Evolutionary conservation across 2,113 vertebrate species (phyloP).

Genomic region (Phaetusa simplex): DNA sequence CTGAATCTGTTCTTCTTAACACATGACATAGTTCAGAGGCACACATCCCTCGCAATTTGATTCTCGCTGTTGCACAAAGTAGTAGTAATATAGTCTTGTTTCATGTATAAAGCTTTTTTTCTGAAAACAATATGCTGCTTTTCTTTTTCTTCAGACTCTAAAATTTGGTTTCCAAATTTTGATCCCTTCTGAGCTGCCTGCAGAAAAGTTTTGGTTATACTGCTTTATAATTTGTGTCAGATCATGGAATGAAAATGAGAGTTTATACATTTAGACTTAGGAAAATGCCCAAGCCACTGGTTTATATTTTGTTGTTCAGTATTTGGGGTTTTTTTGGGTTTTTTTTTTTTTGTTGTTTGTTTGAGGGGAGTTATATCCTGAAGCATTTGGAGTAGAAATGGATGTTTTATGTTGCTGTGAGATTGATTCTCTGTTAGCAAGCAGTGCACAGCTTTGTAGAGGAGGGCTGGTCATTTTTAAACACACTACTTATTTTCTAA

Average conservation of each 20-base stretch:
- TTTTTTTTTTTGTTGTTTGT: background rate
- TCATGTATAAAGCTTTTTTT: background rate
- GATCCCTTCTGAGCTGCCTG: background rate
- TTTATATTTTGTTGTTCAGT: background rate
- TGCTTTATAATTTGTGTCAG: background rate
- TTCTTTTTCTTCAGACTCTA: background rate
- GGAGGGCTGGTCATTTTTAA: background rate
- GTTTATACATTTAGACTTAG: background rate
- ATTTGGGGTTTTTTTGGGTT: too few relatives aligned
- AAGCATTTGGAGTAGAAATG: background rate
- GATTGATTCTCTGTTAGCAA: background rate
- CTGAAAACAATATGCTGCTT: background rate
- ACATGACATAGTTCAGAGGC: background rate
- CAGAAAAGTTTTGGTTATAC: background rate
- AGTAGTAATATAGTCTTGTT: background rate
- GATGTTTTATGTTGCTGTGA: background rate
- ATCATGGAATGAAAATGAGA: background rate
- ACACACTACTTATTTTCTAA: background rate
- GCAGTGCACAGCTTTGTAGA: background rate
- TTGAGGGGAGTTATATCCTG: background rate
- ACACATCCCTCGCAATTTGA: rapidly evolving
- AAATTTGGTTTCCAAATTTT: background rate
- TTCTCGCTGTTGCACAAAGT: background rate
- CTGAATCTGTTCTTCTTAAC: background rate
- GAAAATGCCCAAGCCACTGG: background rate